Base-by-base conservation (phyloP, 2,888 invertebrate species). In the Nemotelus nigrinus region DNA sequence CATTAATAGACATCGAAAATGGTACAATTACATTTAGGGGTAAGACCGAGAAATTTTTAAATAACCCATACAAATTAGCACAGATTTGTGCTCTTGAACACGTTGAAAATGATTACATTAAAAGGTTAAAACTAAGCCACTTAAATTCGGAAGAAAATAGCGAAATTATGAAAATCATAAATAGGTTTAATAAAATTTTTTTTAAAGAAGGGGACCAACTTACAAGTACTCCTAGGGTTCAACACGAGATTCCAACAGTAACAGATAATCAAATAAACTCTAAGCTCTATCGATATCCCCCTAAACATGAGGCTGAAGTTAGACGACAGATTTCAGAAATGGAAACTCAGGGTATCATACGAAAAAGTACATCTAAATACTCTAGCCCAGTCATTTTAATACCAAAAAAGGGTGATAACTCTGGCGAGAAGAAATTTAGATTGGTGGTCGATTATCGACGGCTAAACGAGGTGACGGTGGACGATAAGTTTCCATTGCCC, bases 371-470 rank as follows among this genome's bases (percentile, higher is more conserved):
- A 7, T 77, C 77, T 25, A 8, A 63, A 47, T 80, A 80, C 50
- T 47, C 71, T 44, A 77, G 76, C 3, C 77, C 71, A 39, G 64
- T 79, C 8, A 76, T 75, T n/a, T 80, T 47, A 64, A 78, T 39
- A 58, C 71, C 6, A 79, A 79, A 76, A n/a, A 77, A 79, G 57
- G 39, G 8, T 7, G 78, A 78, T 47, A 77, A 77, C 44, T 64
- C 79, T 10, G 78, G 78, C 4, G 47, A 7, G 2, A 78, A 80
- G 72, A 77, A 75, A 64, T 80, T 63, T 4, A 43, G 78, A 45
- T 50, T 79, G 25, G 72, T 77, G 39, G 60, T 79, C 25, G 78
- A 79, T 72, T 79, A 80, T 64, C 57, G 78, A 44, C 76, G 60
- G 45, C 43, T 80, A 25, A 80, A 78, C 44, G 75, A 80, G 2